These are phyloP conservation scores for Elysia crispata DNA, from an alignment of 2,888 invertebrate species.

Conservation along the genomic window DNA sequence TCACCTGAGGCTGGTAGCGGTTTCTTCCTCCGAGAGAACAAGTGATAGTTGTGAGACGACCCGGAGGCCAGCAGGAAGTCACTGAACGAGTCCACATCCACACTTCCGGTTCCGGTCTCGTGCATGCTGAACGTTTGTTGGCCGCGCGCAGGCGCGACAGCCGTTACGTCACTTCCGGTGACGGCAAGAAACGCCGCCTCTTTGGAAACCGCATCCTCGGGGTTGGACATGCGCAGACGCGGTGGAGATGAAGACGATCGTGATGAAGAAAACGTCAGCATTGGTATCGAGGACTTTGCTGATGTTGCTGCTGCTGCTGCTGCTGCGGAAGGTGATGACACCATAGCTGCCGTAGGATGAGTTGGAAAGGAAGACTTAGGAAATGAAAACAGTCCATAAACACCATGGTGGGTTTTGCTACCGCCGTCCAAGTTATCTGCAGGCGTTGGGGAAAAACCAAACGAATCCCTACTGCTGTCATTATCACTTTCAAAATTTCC, in stretches of 20 bases:
- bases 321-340: background rate
- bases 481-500: too few species aligned
- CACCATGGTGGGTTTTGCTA: too few species aligned
- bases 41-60: constrained; percentile 38
- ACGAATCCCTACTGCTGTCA: too few species aligned
- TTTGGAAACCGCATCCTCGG: constrained; percentile 11
- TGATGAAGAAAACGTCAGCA: background rate
- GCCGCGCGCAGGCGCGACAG: background rate
- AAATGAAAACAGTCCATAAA: too few species aligned
- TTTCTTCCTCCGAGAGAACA: constrained; percentile 46
- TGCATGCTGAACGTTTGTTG: constrained; percentile 21
- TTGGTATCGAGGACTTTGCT: background rate
- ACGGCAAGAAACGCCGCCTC: constrained; percentile 4
- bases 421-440: too few species aligned
- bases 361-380: too few species aligned
- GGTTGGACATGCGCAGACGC: constrained; percentile 30
- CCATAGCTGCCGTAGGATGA: background rate
- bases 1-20: constrained; percentile 32
- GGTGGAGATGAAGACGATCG: constrained; percentile 13
- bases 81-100: constrained; percentile 42
- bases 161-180: constrained; percentile 1
- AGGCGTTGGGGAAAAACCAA: too few species aligned
- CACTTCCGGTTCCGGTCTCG: constrained; percentile 26
- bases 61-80: constrained; percentile 37
- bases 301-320: background rate